These are phyloP conservation scores for Ariopsis seemanni DNA, from an alignment of 2,113 vertebrate genomes.

Conservation along the genomic window DNA sequence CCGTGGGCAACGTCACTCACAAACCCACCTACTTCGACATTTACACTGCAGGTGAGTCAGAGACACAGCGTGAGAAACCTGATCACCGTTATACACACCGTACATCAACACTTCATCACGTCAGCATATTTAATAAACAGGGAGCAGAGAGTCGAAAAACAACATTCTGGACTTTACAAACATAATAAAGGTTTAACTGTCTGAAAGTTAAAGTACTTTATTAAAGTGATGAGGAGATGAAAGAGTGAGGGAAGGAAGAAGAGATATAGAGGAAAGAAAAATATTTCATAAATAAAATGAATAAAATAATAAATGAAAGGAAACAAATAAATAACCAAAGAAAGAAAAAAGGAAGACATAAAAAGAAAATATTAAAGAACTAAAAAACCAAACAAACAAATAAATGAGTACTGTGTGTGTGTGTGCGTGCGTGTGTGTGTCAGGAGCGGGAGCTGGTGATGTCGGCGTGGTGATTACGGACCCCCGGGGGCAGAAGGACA, in stretches of 20 bases:
- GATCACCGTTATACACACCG: background rate
- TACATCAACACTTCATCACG: background rate
- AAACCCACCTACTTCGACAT: slow-evolving; percentile 97
- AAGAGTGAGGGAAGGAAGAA: too few relatives aligned
- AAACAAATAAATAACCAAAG: too few relatives aligned
- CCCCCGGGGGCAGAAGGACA: slow-evolving; percentile 88
- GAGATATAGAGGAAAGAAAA: too few relatives aligned
- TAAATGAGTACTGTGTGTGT: background rate
- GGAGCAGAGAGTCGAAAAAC: too few relatives aligned
- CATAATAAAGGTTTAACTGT: too few relatives aligned
- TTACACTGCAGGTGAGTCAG: slow-evolving; percentile 87
- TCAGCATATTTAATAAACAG: too few relatives aligned
- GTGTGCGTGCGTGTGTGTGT: background rate
- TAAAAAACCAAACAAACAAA: background rate
- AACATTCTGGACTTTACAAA: background rate
- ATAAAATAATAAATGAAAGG: too few relatives aligned
- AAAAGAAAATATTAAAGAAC: background rate
- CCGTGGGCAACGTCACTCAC: slow-evolving; percentile 86
- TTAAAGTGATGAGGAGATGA: too few relatives aligned
- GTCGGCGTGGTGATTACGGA: slow-evolving; percentile 91
- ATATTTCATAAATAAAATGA: background rate
- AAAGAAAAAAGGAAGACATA: background rate
- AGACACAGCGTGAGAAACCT: background rate
- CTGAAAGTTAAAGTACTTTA: too few relatives aligned
- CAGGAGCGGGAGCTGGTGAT: slow-evolving; percentile 90